These are phyloP conservation scores for Hycleus phaleratus DNA, from an alignment of 1,140 invertebrate genomes.

Conservation along the genomic window DNA sequence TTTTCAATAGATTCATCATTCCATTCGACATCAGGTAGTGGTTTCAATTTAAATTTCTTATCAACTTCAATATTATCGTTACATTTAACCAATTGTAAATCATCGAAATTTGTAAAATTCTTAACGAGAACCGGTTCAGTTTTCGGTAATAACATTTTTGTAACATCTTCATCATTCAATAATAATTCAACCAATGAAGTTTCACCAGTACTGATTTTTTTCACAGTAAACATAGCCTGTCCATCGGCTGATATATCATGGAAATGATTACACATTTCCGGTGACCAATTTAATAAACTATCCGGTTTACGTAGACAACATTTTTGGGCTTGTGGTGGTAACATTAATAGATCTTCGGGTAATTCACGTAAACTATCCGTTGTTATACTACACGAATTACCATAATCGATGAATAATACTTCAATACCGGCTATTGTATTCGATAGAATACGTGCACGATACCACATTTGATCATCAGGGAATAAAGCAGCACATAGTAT, in stretches of 20 bases:
- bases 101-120: constrained; percentile 31
- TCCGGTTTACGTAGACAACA: constrained; percentile 55
- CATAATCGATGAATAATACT: constrained; percentile 67
- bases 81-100: constrained; percentile 19
- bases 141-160: constrained; percentile 44
- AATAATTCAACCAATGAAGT: constrained; percentile 56
- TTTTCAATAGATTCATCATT: constrained; percentile 52
- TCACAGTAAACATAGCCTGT: constrained; percentile 54
- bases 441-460: constrained; percentile 57
- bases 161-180: constrained; percentile 52
- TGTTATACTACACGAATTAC: constrained; percentile 52
- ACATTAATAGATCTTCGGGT: constrained; percentile 53
- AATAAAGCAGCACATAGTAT: constrained; percentile 60
- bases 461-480: constrained; percentile 61
- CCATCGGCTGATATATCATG: constrained; percentile 54
- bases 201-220: constrained; percentile 56
- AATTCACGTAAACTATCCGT: constrained; percentile 51
- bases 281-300: constrained; percentile 52
- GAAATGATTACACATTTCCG: constrained; percentile 55
- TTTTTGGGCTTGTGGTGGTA: constrained; percentile 53
- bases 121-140: constrained; percentile 37
- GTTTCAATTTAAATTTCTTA: constrained; percentile 50
- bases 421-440: constrained; percentile 50
- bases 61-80: constrained; percentile 48
- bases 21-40: constrained; percentile 51